Evolutionary conservation across 2,113 vertebrate genomes (phyloP).

Genomic region (Tetraodon nigroviridis): DNA sequence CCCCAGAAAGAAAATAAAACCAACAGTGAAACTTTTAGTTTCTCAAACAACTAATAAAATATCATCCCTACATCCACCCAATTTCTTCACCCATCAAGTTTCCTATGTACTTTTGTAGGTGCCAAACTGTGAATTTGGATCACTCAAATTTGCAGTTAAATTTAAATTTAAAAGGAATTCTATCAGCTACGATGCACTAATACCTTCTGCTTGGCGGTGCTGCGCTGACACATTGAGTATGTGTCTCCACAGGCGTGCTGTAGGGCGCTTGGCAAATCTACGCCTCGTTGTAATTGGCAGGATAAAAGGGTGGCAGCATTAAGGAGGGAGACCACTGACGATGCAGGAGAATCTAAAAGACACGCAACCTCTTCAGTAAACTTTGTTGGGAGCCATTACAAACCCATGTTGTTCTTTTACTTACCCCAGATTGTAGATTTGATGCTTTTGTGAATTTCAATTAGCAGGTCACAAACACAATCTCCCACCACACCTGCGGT

Average conservation of each 20-base stretch:
- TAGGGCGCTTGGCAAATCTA: constrained; percentile 82
- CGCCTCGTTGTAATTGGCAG: constrained; percentile 84
- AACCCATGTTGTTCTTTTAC: not conserved
- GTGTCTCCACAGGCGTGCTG: constrained; percentile 83
- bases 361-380: not conserved
- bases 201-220: constrained; percentile 80
- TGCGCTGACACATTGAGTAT: constrained; percentile 82
- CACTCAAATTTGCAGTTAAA: no score
- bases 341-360: constrained; percentile 79
- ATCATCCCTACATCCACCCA: no score
- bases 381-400: not conserved
- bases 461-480: constrained; percentile 81
- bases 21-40: no score
- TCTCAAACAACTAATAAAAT: no score
- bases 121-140: no score
- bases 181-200: no score
- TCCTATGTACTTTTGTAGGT: no score
- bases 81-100: no score
- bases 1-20: no score
- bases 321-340: constrained; percentile 81
- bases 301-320: constrained; percentile 80
- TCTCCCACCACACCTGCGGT: constrained; percentile 84
- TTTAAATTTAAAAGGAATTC: no score
- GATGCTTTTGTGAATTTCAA: constrained; percentile 80
- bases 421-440: constrained; percentile 82